Evolutionary conservation across 2,113 vertebrate species (phyloP), one percentile per base, ranked within the genome.

Genomic region (Scatophagus argus): DNA sequence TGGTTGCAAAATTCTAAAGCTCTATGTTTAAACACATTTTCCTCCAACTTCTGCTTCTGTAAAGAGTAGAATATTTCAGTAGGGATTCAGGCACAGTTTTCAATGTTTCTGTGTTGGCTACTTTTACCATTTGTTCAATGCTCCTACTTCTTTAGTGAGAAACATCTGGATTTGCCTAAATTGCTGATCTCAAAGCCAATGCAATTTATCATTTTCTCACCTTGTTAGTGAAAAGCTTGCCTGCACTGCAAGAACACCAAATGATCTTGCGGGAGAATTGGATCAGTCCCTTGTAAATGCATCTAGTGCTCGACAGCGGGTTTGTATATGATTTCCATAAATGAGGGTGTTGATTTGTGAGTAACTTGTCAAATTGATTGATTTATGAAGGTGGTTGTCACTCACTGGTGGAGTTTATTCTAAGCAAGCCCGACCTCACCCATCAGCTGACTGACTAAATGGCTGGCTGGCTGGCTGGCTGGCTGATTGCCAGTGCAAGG

Each of bases 291-390:
- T 66, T 41, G 65, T 62, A 66, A 81, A 67, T 59, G 58, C 6
- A 27, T 74, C 77, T 68, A 8, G 56, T 13, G 21, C 82, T 78
- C 51, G 59, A 75, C 76, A 68, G 80, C 23, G 3, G 74, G 78
- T 83, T 90, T 88, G 81, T 87, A 83, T 83, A 83, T 36, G 44
- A 89, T 92, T 87, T 77, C 71, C 83, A 86, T 88, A 82, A 91
- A 88, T 10, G 41, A 86, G 74, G 64, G 67, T 55, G 86, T 77
- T 89, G 88, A 89, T 88, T 58, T 78, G 79, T 89, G 90, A 89
- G 83, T 79, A 79, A 83, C 81, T 84, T 85, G 84, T 92, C 88
- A 89, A 66, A 63, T 27, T 27, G 87, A 87, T 77, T 88, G 89
- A 88, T 88, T 90, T 74, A 49, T 62, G 56, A 63, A 75, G 84